A percentile compares a stretch with the other conserved stretches of the same genome.
Evolutionary conservation across 2,113 vertebrate genomes (phyloP).

Genomic region (Delphinus delphis): DNA sequence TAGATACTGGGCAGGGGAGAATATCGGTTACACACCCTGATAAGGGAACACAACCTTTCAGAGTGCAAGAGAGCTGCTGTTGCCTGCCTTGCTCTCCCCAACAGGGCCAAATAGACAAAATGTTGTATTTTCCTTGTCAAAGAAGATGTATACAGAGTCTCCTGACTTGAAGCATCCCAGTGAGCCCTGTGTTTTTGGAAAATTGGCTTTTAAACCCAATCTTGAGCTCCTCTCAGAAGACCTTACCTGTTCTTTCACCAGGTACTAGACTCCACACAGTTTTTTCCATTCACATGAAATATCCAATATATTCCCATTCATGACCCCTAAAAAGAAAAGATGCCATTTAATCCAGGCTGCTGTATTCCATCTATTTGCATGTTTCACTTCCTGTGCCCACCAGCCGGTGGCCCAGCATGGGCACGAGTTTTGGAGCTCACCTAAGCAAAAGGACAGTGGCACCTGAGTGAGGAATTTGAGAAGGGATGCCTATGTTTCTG

Average conservation of each 20-base stretch:
- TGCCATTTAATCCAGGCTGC: slow-evolving; percentile 15
- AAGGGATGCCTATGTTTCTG: slow-evolving; percentile 37
- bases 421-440: slow-evolving; percentile 57
- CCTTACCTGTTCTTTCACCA: not conserved
- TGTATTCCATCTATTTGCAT: not conserved
- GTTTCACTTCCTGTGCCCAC: not conserved
- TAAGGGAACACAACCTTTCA: slow-evolving; percentile 41
- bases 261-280: not conserved
- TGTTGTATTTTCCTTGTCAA: slow-evolving; percentile 17
- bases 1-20: slow-evolving; percentile 28
- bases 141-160: not conserved
- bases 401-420: not conserved
- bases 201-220: not conserved
- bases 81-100: not conserved
- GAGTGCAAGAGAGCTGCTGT: not conserved
- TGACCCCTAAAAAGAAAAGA: not conserved
- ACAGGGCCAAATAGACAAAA: not conserved
- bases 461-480: slow-evolving; percentile 58
- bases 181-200: not conserved
- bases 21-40: not conserved
- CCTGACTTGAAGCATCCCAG: slow-evolving; percentile 13
- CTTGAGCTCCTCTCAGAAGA: slow-evolving; percentile 39
- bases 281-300: slow-evolving; percentile 38
- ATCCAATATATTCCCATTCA: not conserved
- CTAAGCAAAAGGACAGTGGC: slow-evolving; percentile 1